A percentile compares a stretch with the other conserved stretches of the same genome.
phyloP scores from a whole-genome alignment of 1,140 invertebrate species.

The Cataglyphis hispanica region DNA sequence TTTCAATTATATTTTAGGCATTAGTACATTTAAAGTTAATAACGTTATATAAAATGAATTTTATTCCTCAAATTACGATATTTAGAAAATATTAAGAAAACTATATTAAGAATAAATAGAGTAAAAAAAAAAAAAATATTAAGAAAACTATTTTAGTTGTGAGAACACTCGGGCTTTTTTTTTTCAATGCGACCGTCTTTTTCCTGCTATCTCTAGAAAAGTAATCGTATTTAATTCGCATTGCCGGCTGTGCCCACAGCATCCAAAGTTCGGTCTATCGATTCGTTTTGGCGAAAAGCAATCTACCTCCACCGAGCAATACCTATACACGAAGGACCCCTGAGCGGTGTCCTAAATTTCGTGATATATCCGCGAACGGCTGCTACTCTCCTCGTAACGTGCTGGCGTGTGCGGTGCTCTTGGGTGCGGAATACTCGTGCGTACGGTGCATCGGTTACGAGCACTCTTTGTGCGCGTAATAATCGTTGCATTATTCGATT shows the following conservation, averaged over 20 bases:
- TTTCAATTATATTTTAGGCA: too few species aligned
- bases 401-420: not conserved
- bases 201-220: not conserved
- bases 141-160: not conserved
- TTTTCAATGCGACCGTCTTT: not conserved
- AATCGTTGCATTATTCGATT: slow-evolving; percentile 76
- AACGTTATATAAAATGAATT: not conserved
- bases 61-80: not conserved
- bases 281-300: slow-evolving; percentile 47
- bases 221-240: not conserved
- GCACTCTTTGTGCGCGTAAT: slow-evolving; percentile 66
- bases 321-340: slow-evolving; percentile 1
- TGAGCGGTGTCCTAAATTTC: slow-evolving; percentile 54
- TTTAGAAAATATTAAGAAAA: not conserved
- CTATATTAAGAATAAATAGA: not conserved
- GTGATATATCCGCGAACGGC: slow-evolving; percentile 28
- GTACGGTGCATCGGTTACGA: slow-evolving; percentile 30
- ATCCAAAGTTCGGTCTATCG: slow-evolving; percentile 23
- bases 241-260: slow-evolving; percentile 9
- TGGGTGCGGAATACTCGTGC: not conserved
- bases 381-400: not conserved
- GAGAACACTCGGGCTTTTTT: not conserved
- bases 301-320: slow-evolving; percentile 31
- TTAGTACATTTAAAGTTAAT: too few species aligned
- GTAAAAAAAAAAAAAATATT: too few species aligned